Conservation (phyloP, 2,888 invertebrate genomes). For the Pasiphila rectangulata region DNA sequence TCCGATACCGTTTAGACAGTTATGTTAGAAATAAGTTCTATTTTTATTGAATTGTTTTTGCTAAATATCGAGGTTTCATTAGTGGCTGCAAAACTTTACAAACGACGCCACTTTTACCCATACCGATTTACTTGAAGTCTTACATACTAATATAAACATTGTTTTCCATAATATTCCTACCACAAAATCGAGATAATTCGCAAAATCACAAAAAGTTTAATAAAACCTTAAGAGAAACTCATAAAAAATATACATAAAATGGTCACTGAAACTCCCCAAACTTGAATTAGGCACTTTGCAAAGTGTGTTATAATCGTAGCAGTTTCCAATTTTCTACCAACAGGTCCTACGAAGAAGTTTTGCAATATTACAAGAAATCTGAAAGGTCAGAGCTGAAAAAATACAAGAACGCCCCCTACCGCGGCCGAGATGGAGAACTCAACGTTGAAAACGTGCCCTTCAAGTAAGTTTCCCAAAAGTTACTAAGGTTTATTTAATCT, state of each 20-base stretch:
- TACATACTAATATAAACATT: no score
- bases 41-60: no score
- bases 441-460: slow-evolving; percentile 83
- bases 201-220: slow-evolving; percentile 4
- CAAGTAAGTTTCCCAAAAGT: slow-evolving; percentile 51
- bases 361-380: slow-evolving; percentile 83
- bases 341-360: slow-evolving; percentile 84
- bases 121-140: no score
- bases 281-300: slow-evolving; percentile 9
- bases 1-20: no score
- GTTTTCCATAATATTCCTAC: background rate
- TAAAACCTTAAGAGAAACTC: slow-evolving; percentile 5
- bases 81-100: no score
- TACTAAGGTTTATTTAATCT: background rate
- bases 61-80: no score
- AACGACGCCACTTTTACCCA: no score
- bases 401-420: slow-evolving; percentile 76
- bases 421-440: slow-evolving; percentile 82
- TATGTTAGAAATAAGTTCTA: no score
- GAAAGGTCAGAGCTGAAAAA: slow-evolving; percentile 76
- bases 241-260: slow-evolving; percentile 14
- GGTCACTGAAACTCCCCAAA: slow-evolving; percentile 8
- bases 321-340: slow-evolving; percentile 27
- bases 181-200: background rate
- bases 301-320: slow-evolving; percentile 13